A percentile compares a stretch with the other conserved stretches of the same genome.
These are phyloP conservation scores for Sebastes trivittatus DNA, from an alignment of 2,797 vertebrate genomes.

Conservation along the genomic window DNA sequence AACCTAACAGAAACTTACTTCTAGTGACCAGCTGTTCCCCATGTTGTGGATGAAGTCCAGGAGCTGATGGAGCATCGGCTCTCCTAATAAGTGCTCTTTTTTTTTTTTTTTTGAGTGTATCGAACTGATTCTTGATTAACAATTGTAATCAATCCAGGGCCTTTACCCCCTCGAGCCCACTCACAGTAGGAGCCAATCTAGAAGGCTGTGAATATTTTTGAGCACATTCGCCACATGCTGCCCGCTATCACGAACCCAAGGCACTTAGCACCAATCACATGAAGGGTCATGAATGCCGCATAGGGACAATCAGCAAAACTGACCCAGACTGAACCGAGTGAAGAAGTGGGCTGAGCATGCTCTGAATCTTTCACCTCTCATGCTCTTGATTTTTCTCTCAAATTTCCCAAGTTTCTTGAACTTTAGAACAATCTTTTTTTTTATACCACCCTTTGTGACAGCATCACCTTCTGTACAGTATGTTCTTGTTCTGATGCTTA, in stretches of 20 bases:
- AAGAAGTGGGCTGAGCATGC: conserved; percentile 6
- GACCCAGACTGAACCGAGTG: conserved; percentile 25
- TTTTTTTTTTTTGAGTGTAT: conserved; percentile 66
- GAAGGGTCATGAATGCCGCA: conserved; percentile 57
- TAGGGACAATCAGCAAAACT: conserved; percentile 70
- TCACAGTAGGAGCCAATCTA: conserved; percentile 70
- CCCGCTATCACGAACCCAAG: conserved; percentile 43
- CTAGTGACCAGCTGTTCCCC: conserved; percentile 53
- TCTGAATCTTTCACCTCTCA: conserved; percentile 16
- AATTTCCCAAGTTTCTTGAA: conserved; percentile 14
- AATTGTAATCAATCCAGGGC: conserved; percentile 83
- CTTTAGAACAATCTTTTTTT: not conserved
- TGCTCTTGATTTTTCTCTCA: conserved; percentile 7
- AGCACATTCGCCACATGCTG: conserved; percentile 58
- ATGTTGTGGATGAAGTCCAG: conserved; percentile 48
- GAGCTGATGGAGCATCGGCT: conserved; percentile 62
- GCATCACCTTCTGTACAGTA: not conserved
- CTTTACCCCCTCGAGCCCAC: conserved; percentile 60
- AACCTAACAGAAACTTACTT: conserved; percentile 53
- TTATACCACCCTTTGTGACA: not conserved
- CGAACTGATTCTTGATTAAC: conserved; percentile 84
- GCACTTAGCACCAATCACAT: conserved; percentile 75
- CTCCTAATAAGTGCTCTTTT: conserved; percentile 69
- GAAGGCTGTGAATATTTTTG: conserved; percentile 67
- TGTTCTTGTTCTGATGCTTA: not conserved